These are phyloP conservation scores for Eulemur rubriventer DNA, from an alignment of 2,797 vertebrate species.

Conservation along the genomic window DNA sequence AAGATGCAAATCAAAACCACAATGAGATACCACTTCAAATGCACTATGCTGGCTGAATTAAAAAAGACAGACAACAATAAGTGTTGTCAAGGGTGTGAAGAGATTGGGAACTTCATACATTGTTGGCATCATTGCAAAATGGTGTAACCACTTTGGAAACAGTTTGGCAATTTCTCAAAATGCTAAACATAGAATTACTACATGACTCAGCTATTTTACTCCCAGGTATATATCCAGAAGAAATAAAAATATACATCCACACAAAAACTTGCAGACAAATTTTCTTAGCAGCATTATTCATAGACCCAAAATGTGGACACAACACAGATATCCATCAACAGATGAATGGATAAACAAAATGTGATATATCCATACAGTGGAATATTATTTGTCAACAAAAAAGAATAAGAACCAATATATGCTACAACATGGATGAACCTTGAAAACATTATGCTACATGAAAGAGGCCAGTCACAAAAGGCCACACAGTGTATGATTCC, in stretches of 20 bases:
- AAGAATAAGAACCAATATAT: not conserved
- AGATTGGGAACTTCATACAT: not conserved
- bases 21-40: not conserved
- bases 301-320: not conserved
- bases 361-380: not conserved
- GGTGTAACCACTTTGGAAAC: not conserved
- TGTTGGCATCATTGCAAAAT: not conserved
- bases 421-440: not conserved
- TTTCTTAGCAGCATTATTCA: not conserved
- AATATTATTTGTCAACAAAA: not conserved
- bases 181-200: not conserved
- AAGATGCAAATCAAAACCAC: constrained; percentile 33
- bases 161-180: not conserved
- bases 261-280: not conserved
- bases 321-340: not conserved
- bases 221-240: not conserved
- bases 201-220: not conserved
- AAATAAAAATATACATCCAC: not conserved
- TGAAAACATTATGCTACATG: not conserved
- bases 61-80: not conserved
- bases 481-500: no score
- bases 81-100: not conserved
- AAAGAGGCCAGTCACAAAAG: not conserved
- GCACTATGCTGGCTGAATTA: not conserved
- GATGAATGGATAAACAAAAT: not conserved